phyloP scores from a whole-genome alignment of 2,113 vertebrate species.

The Todiramphus chloris region DNA sequence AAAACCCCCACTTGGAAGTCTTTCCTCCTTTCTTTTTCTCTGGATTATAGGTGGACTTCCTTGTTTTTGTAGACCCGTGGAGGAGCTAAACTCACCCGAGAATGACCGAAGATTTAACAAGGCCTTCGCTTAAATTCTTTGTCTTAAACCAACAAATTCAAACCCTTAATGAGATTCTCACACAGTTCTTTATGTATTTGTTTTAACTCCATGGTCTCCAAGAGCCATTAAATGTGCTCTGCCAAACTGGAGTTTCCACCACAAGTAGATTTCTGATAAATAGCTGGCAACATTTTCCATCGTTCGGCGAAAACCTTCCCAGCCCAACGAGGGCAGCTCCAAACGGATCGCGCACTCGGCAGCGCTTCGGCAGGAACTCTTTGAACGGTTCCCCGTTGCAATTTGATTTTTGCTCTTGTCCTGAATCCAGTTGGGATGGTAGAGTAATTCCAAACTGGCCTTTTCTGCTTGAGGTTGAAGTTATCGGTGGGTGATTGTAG shows the following conservation, averaged over 20 bases:
- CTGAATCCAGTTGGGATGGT: background rate
- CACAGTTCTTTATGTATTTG: background rate
- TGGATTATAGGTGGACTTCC: background rate
- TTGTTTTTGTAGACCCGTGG: background rate
- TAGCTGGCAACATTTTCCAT: slow-evolving; percentile 57
- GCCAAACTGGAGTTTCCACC: slow-evolving; percentile 70
- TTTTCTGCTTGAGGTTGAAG: background rate
- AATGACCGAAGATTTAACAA: slow-evolving; percentile 51
- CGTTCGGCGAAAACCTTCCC: slow-evolving; percentile 51
- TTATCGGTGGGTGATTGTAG: background rate
- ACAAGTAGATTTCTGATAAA: slow-evolving; percentile 66
- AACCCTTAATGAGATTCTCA: slow-evolving; percentile 66
- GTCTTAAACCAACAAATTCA: slow-evolving; percentile 63
- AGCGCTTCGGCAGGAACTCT: slow-evolving; percentile 51
- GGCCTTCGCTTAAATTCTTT: slow-evolving; percentile 60
- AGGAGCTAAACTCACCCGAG: slow-evolving; percentile 20
- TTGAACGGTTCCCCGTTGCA: slow-evolving; percentile 52
- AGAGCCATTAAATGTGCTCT: slow-evolving; percentile 71
- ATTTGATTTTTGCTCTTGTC: slow-evolving; percentile 35
- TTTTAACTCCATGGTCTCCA: slow-evolving; percentile 59
- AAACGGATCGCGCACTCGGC: slow-evolving; percentile 65
- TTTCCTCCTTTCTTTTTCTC: background rate
- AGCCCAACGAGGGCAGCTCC: slow-evolving; percentile 62
- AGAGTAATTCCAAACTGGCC: too few relatives aligned
- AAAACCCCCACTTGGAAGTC: background rate